Evolutionary conservation across 2,113 vertebrate genomes (phyloP), one percentile per base, ranked within the genome.

Genomic region (Pardalotus punctatus): DNA sequence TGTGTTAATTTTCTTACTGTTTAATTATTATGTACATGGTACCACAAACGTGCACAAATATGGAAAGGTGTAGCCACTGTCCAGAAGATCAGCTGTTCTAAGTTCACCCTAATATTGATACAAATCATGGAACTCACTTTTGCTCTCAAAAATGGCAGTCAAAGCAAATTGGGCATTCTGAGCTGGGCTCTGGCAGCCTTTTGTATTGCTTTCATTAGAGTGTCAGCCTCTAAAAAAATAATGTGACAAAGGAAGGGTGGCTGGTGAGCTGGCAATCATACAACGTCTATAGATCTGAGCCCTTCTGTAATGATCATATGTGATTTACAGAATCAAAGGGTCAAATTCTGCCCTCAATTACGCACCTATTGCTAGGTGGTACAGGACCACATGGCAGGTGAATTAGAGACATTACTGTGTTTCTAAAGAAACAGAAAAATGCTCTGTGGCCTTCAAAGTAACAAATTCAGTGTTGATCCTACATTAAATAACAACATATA

Each of bases 191-290:
- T 95, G 93, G 93, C 95, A 94, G 96, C 82, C 93, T 97, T 97
- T 96, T 97, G 92, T 96, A 84, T 93, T 35, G 94, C 96, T 96
- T 97, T 97, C 95, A 96, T 97, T 96, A 97, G 94, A 95, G 96
- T 92, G 95, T 96, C 95, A 96, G 92, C 27, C 87, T 95, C 93
- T 93, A 82, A 96, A 94, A 96, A 97, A 95, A 91, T 96, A 91
- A 96, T 42, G 95, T 81, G 94, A 96, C 94, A 97, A 97, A 97
- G 96, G 93, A 90, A 96, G 90, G 67, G 72, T 96, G 90, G 90
- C 92, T 97, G 94, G 93, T 81, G 96, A 95, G 94, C 93, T 96
- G 90, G 96, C 94, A 96, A 93, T 97, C 96, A 71, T 8, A 94
- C 76, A 23, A 87, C 79, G 54, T 88, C 85, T 81, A 83, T 88